Conservation (phyloP, 2,888 invertebrate species). For the Dolichopus griseipennis region DNA sequence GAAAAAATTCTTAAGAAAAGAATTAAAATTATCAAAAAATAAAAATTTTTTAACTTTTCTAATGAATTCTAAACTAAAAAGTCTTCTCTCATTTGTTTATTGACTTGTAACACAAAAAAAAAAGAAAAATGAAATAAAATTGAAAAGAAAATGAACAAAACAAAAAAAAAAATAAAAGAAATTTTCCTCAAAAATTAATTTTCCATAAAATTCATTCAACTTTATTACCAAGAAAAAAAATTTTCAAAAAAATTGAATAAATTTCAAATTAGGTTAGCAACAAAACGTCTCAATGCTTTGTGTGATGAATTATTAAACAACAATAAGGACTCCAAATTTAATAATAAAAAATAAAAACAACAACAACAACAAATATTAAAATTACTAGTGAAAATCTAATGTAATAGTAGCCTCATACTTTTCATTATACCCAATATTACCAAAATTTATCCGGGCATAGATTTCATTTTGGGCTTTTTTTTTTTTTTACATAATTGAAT, state of each 20-base stretch:
- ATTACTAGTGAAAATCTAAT: too few species aligned
- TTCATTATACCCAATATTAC: background rate
- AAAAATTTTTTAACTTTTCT: too few species aligned
- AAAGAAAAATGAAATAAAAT: background rate
- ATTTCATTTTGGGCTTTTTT: background rate
- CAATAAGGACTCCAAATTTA: too few species aligned
- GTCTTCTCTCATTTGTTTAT: conserved; percentile 3
- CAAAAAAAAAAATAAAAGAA: background rate
- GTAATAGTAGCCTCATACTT: too few species aligned
- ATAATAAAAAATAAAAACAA: too few species aligned
- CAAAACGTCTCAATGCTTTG: too few species aligned
- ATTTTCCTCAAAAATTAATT: background rate
- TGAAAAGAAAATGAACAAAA: background rate
- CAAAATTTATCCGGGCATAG: background rate
- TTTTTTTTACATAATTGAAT: background rate
- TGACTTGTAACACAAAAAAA: background rate
- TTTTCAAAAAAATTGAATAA: too few species aligned
- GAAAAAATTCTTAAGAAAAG: too few species aligned
- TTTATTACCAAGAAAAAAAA: background rate
- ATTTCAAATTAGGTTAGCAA: too few species aligned
- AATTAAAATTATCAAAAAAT: too few species aligned
- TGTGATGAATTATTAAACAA: too few species aligned
- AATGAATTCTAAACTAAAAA: background rate
- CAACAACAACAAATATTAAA: too few species aligned
- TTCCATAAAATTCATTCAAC: conserved; percentile 3